phyloP scores from a whole-genome alignment of 1,140 invertebrate genomes.

The Ptiloglossa arizonensis region DNA sequence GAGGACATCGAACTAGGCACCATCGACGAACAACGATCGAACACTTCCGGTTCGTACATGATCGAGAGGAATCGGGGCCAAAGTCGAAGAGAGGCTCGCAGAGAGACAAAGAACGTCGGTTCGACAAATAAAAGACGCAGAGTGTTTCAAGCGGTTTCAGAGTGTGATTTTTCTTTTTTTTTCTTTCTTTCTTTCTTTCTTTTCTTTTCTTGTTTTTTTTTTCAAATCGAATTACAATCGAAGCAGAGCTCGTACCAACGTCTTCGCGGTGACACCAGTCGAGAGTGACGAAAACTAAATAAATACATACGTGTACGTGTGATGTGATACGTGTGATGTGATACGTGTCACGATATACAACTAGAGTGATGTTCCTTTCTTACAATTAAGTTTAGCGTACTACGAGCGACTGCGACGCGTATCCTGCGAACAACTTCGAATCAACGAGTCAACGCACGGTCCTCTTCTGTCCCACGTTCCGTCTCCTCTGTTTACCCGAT shows the following conservation, averaged over 20 bases:
- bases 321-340: slow-evolving; percentile 44
- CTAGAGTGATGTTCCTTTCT: slow-evolving; percentile 55
- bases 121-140: neutral
- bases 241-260: slow-evolving; percentile 59
- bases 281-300: slow-evolving; percentile 23
- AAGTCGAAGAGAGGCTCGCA: neutral
- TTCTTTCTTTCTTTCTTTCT: too few relatives aligned
- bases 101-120: neutral
- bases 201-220: neutral
- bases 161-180: neutral
- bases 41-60: too few relatives aligned
- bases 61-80: neutral
- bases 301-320: slow-evolving; percentile 43
- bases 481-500: too few relatives aligned
- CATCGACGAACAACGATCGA: neutral
- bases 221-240: slow-evolving; percentile 26
- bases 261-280: slow-evolving; percentile 10
- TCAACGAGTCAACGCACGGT: too few relatives aligned
- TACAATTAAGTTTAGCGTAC: slow-evolving; percentile 13
- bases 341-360: slow-evolving; percentile 28
- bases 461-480: too few relatives aligned
- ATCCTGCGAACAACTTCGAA: neutral
- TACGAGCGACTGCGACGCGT: neutral
- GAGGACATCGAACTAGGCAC: neutral
- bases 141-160: slow-evolving; percentile 1